Evolutionary conservation across 2,797 vertebrate species (phyloP).

Genomic region (Dermochelys coriacea): DNA sequence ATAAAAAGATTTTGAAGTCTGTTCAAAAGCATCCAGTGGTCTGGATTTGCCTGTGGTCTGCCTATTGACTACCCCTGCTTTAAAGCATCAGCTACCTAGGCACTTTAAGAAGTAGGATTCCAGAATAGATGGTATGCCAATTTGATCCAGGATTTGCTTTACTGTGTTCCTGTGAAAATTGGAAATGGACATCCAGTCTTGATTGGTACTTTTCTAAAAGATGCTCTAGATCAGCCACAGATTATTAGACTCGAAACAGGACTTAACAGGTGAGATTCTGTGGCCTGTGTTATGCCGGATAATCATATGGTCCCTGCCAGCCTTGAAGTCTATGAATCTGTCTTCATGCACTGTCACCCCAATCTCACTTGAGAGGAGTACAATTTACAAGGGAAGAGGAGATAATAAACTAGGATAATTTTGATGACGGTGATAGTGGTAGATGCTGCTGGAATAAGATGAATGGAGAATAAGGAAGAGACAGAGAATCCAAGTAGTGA

Average conservation of each 20-base stretch:
- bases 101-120: not conserved
- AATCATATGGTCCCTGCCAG: not conserved
- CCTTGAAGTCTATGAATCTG: not conserved
- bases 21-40: not conserved
- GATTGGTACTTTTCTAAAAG: not conserved
- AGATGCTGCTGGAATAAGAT: conserved; percentile 1
- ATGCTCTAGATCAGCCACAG: conserved; percentile 1
- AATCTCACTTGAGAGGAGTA: not conserved
- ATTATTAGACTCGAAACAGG: not conserved
- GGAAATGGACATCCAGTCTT: not conserved
- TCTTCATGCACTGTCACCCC: not conserved
- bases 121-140: not conserved
- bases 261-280: not conserved
- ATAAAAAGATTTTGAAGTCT: not conserved
- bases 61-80: not conserved
- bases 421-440: conserved; percentile 28
- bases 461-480: conserved; percentile 22
- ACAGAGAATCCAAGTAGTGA: not conserved
- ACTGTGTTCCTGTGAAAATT: not conserved
- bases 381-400: conserved; percentile 6
- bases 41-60: not conserved
- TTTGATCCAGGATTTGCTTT: conserved; percentile 12
- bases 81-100: not conserved
- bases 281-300: not conserved
- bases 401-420: conserved; percentile 38